phyloP scores from a whole-genome alignment of 2,113 vertebrate genomes.

The Monarcha castaneiventris region DNA sequence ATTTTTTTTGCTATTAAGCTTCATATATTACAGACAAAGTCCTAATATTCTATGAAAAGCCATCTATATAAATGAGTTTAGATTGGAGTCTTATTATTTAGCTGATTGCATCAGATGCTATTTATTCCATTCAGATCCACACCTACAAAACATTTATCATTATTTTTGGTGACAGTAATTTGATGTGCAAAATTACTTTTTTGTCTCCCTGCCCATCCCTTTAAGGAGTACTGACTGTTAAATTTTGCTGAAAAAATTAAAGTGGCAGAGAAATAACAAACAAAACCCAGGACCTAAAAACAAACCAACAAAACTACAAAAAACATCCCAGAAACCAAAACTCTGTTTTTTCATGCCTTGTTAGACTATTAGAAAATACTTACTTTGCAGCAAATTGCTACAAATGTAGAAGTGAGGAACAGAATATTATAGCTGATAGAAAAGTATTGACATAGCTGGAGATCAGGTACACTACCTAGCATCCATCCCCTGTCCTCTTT shows the following conservation, averaged over 20 bases:
- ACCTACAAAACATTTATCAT: neutral
- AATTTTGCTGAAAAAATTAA: neutral
- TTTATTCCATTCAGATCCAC: neutral
- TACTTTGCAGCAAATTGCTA: neutral
- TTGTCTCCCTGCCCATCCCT: neutral
- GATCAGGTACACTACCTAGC: neutral
- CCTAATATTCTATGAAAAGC: neutral
- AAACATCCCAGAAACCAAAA: accelerated
- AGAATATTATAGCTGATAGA: neutral
- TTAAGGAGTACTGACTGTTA: neutral
- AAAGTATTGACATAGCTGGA: neutral
- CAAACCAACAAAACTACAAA: neutral
- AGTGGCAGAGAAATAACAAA: neutral
- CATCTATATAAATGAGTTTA: neutral
- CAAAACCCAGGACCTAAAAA: neutral
- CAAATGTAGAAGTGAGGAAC: neutral
- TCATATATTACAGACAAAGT: neutral
- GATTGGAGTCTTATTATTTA: neutral
- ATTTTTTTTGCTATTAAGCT: neutral
- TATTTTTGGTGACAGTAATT: neutral
- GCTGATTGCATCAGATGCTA: neutral
- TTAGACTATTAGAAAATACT: neutral
- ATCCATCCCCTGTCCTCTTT: neutral
- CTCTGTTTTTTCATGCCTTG: neutral
- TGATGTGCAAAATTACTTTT: neutral